Base-by-base conservation (phyloP, 2,888 invertebrate genomes). In the Polydrusus tereticollis region DNA sequence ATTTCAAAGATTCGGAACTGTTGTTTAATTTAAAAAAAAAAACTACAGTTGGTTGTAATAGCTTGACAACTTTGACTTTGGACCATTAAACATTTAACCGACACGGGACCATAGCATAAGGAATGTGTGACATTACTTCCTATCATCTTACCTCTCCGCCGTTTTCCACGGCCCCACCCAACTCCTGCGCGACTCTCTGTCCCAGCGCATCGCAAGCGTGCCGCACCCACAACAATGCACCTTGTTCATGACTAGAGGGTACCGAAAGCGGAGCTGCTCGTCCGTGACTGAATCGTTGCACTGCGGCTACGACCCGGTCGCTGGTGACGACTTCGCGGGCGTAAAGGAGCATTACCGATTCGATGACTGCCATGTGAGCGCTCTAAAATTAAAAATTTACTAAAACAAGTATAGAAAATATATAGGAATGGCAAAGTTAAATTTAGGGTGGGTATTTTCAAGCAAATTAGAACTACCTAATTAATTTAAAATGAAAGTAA, bases 351-450 rank as follows among this genome's bases (percentile, higher is more conserved):
- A 98, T 97, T 86, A 98, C 89, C 80, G 96, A 94, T 88, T 98
- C 97, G 87, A 97, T 94, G 87, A 98, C 94, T 85, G 94, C 92
- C 93, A 98, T 93, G 87, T 98, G 98, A 82, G 96, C 96, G 86
- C 92, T 93, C 97, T 97, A 87, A n/a, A 89, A 87, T 78, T 2
- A 23, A 43, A 33, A 10, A 33, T 33, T 10, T 33, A 10, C 10
- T 33, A 10, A 33, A 10, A 33, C 33, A 33, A 33, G 8, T 33
- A 33, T 10, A 33, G 7, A 33, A 29, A 29, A 29, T 7, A 29
- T 29, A 29, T 29, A 29, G 4, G 29, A 29, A 29, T 5, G 4
- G n/a, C n/a, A n/a, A n/a, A n/a, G n/a, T n/a, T n/a, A n/a, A n/a
- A n/a, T n/a, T n/a, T n/a, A n/a, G n/a, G n/a, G n/a, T n/a, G n/a